Evolutionary conservation across 53 echinoderm and acorn worm species (phyloP), one percentile per base, ranked within the genome.

Genomic region (Paelopatides confundens): DNA sequence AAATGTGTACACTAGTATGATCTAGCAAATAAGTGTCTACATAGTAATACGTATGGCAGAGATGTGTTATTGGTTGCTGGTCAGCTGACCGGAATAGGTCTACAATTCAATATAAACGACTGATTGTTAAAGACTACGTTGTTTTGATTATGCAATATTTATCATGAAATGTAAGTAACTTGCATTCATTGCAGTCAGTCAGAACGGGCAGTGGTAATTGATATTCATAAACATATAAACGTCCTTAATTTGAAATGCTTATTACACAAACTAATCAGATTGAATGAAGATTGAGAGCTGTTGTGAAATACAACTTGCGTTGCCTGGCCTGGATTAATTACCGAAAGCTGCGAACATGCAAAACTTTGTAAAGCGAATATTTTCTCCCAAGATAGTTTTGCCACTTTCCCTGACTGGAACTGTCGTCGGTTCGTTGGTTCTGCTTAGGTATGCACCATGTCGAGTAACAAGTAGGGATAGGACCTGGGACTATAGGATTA

Each of bases 131-230:
- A 39, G 43, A 71, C 71, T 71, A 38, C 18, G 18, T 34, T 71
- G 71, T 71, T 71, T 71, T 71, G 71, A 71, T 71, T 71, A 38
- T 43, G 71, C 71, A 71, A 71, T 71, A 71, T 27, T 34, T 38
- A 69, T 12, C 13, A n/a, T n/a, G n/a, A n/a, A n/a, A n/a, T n/a
- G n/a, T n/a, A n/a, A n/a, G n/a, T n/a, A n/a, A n/a, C n/a, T n/a
- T n/a, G n/a, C n/a, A n/a, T n/a, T n/a, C n/a, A n/a, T n/a, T n/a
- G n/a, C n/a, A n/a, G n/a, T n/a, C n/a, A n/a, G n/a, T n/a, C n/a
- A n/a, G n/a, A n/a, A n/a, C n/a, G n/a, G n/a, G n/a, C n/a, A n/a
- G n/a, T n/a, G n/a, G n/a, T n/a, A n/a, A n/a, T n/a, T n/a, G n/a
- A n/a, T n/a, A n/a, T n/a, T n/a, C n/a, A n/a, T n/a, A n/a, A n/a